Evolutionary conservation across 2,113 vertebrate genomes (phyloP).

Genomic region (Eretmochelys imbricata): DNA sequence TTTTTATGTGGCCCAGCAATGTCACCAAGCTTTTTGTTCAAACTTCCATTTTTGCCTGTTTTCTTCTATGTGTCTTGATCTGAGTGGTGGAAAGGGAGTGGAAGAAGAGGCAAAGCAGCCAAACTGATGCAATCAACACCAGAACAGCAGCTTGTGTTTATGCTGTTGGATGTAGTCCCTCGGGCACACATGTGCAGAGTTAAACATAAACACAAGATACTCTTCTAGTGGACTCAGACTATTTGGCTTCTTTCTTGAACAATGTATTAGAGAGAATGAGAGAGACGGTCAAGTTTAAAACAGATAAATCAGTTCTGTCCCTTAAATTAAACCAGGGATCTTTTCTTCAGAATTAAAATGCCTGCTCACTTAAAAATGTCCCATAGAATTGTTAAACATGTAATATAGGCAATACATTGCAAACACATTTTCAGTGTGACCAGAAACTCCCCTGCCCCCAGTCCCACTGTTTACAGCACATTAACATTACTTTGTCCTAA

Average conservation of each 20-base stretch:
- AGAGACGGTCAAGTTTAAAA: constrained; percentile 44
- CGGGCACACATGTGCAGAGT: neutral
- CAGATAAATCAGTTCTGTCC: constrained; percentile 53
- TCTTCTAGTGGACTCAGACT: neutral
- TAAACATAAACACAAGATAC: neutral
- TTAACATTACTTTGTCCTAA: constrained; percentile 20
- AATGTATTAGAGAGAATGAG: constrained; percentile 11
- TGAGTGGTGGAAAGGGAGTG: neutral
- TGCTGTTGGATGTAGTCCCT: neutral
- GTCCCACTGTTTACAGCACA: constrained; percentile 29
- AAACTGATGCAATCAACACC: neutral
- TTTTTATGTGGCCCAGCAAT: neutral
- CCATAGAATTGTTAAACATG: constrained; percentile 18
- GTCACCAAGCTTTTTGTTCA: neutral
- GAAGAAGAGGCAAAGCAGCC: neutral
- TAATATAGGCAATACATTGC: constrained; percentile 24
- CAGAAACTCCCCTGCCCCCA: constrained; percentile 18
- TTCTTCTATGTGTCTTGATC: neutral
- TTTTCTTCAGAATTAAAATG: constrained; percentile 58
- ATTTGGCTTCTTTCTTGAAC: constrained; percentile 1
- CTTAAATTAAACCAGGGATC: constrained; percentile 55
- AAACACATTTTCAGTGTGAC: constrained; percentile 28
- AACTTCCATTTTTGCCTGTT: neutral
- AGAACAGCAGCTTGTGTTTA: neutral
- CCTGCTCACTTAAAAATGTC: constrained; percentile 34